Evolutionary conservation across 2,888 invertebrate species (phyloP), one percentile per base, ranked within the genome.

Genomic region (Acanthoscelides obtectus): DNA sequence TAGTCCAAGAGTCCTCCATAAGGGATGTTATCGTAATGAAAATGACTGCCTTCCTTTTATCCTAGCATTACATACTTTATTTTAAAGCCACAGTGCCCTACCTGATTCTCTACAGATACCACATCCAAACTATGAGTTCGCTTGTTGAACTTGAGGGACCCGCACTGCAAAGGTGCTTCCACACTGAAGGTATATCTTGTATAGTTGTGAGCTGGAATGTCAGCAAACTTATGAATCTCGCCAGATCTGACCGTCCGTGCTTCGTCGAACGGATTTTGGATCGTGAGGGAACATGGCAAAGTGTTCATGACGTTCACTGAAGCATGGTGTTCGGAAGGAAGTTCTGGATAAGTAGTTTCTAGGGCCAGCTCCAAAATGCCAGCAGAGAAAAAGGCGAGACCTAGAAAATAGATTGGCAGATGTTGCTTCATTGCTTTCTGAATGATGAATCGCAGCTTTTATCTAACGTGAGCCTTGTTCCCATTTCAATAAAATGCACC

Each of bases 271-370:
- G 84, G 81, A 77, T 80, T 84, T 21, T 74, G 65, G 20, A 87
- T 72, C 20, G 78, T 86, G 12, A 91, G 81, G 0, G 87, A 82
- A 78, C 93, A 93, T 0, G 87, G 88, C 19, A 92, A 82, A 0
- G 90, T 89, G 81, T 93, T 93, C 77, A 92, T 84, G 22, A 92
- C 81, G 72, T 90, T 88, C 68, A 92, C 77, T 0, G 90, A 89
- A 0, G 90, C 83, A 67, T 84, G 81, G 22, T 83, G 80, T 21
- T 79, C 76, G 20, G 79, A 78, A 2, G 87, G 87, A 27, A 86
- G 74, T 67, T 83, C 80, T 0, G 87, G 85, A 76, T 87, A 87
- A 5, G 84, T 86, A 71, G 81, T 81, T 83, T 87, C 83, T 21
- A 85, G 71, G n/a, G 81, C 85, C 73, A 91, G 88, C 84, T 92